Evolutionary conservation across 1,140 invertebrate species (phyloP), one percentile per base, ranked within the genome.

Genomic region (Drosophila sp.): DNA sequence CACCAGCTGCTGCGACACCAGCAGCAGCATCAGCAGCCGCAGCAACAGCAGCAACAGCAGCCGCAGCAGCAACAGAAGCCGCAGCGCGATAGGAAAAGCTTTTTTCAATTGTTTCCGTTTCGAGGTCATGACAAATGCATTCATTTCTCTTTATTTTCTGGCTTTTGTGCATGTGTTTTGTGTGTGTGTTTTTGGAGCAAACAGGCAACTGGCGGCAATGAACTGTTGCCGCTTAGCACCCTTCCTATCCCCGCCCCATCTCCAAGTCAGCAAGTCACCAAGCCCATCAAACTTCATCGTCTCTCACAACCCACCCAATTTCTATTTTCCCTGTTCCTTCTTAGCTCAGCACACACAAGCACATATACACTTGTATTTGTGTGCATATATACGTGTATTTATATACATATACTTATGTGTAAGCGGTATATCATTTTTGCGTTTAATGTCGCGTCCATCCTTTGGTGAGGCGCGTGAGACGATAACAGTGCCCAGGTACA

Each of bases 21-120:
- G 3, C 36, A 38, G 9, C 36, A 7, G 34, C 27, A 32, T 11
- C 29, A 50, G 38, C 16, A 36, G 50, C 40, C 58, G 62, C 69
- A 46, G 57, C 41, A 76, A 62, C 48, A 71, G 54, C 64, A 73
- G 45, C 78, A 27, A 5, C 25, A 27, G 25, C 25, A 27, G 34
- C 27, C 14, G 11, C 29, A 50, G 38, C 16, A 36, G 50, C 40
- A 63, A 61, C 69, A 46, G 62, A 36, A 76, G 66, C 48, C 76
- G 56, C 65, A 73, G 38, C 78, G 82, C 82, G 74, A 86, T 86
- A 87, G 82, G 75, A 87, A 86, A 77, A 86, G 82, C 82, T 86
- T 87, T 86, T 86, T 86, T 86, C 82, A 86, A 86, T 86, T 86
- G 82, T 86, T 86, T 86, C 82, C 82, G 75, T 86, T 86, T 86